A percentile compares a stretch with the other conserved stretches of the same genome.
Evolutionary conservation across 2,888 invertebrate genomes (phyloP).

Genomic region (Protonemura montana): DNA sequence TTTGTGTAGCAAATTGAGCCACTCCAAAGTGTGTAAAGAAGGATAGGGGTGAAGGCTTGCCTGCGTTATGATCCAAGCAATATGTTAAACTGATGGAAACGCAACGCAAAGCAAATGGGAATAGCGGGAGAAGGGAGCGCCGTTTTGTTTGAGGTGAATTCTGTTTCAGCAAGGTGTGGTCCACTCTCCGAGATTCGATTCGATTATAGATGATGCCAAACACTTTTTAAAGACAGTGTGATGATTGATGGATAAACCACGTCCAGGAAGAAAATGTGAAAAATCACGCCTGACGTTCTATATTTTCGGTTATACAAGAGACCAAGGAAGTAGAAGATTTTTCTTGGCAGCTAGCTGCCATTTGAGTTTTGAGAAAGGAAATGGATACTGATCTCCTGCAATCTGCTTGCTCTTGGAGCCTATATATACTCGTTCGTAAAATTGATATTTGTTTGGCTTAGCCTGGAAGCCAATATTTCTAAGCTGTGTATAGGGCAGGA

Average conservation of each 20-base stretch:
- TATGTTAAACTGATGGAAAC: background rate
- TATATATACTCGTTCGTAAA: background rate
- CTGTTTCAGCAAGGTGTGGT: constrained; percentile 12
- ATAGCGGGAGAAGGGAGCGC: background rate
- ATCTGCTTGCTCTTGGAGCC: background rate
- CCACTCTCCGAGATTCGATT: constrained; percentile 12
- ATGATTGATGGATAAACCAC: constrained; percentile 12
- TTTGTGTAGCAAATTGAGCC: background rate
- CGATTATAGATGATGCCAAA: background rate
- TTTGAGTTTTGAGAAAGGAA: background rate
- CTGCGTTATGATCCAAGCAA: background rate
- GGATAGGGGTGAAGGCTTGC: background rate
- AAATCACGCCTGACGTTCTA: background rate
- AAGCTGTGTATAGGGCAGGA: background rate
- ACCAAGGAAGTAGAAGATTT: background rate
- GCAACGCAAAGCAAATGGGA: background rate
- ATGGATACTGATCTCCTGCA: background rate
- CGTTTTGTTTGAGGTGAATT: background rate
- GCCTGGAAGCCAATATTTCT: constrained; percentile 32
- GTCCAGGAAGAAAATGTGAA: background rate
- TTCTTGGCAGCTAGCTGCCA: background rate
- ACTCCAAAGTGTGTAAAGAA: background rate
- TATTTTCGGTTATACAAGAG: background rate
- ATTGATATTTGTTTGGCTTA: constrained; percentile 34
- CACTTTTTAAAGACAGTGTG: background rate